Evolutionary conservation across 2,797 vertebrate genomes (phyloP).

Genomic region (Chloroceryle amazona): DNA sequence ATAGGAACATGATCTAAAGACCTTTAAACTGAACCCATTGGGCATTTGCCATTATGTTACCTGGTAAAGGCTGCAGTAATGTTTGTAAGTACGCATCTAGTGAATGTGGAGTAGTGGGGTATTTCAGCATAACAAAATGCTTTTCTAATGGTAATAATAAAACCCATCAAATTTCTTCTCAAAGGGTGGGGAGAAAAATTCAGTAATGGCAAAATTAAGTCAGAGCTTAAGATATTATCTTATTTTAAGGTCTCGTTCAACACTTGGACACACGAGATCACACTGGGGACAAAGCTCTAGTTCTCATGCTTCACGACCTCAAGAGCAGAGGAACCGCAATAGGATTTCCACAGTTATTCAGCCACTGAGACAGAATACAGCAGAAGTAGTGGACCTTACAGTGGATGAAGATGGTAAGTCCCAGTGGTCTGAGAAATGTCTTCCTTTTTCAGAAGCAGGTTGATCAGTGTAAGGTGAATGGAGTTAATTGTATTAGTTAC

Average conservation of each 20-base stretch:
- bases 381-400: slow-evolving; percentile 98
- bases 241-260: slow-evolving; percentile 88
- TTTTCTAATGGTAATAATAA: background rate
- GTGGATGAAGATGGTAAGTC: slow-evolving; percentile 96
- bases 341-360: slow-evolving; percentile 97
- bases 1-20: background rate
- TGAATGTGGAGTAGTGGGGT: rapidly evolving
- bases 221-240: background rate
- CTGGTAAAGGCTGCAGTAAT: background rate
- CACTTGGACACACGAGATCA: slow-evolving; percentile 90
- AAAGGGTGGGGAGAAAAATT: background rate
- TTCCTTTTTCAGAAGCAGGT: background rate
- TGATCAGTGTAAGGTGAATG: background rate
- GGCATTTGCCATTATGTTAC: background rate
- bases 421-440: background rate
- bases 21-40: background rate
- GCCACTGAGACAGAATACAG: slow-evolving; percentile 93
- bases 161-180: background rate
- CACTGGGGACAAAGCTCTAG: slow-evolving; percentile 90
- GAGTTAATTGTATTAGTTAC: background rate
- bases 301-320: slow-evolving; percentile 87
- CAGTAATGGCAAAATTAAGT: background rate
- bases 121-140: background rate
- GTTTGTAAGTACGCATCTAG: background rate
- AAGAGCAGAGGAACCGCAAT: slow-evolving; percentile 91